Conservation (phyloP, 2,797 vertebrate species). For the Silurus aristotelis region DNA sequence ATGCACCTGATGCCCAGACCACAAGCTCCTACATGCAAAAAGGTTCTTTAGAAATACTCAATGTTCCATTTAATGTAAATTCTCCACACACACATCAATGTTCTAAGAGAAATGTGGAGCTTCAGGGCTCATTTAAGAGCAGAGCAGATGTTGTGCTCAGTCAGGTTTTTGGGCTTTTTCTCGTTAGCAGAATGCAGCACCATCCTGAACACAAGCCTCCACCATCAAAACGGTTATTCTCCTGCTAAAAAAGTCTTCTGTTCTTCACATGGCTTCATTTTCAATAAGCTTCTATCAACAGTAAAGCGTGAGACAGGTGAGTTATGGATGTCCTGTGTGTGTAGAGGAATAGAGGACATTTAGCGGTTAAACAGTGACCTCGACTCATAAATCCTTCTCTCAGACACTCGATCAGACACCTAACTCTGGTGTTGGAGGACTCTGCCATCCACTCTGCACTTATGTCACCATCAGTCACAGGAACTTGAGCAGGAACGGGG, state of each 20-base stretch:
- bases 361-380: slow-evolving; percentile 59
- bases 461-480: slow-evolving; percentile 37
- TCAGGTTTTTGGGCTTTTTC: slow-evolving; percentile 65
- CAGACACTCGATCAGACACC: slow-evolving; percentile 55
- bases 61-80: neutral
- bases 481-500: neutral
- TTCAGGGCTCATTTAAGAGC: slow-evolving; percentile 55
- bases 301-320: slow-evolving; percentile 66
- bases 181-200: slow-evolving; percentile 66
- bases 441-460: slow-evolving; percentile 23
- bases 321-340: slow-evolving; percentile 56
- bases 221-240: slow-evolving; percentile 44
- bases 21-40: neutral
- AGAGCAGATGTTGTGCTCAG: slow-evolving; percentile 72
- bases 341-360: slow-evolving; percentile 11
- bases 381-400: slow-evolving; percentile 61
- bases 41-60: neutral
- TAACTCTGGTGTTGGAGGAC: slow-evolving; percentile 6
- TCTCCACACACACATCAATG: neutral
- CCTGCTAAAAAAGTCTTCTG: slow-evolving; percentile 28
- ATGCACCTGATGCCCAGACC: slow-evolving; percentile 52
- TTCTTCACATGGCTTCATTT: slow-evolving; percentile 65
- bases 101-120: slow-evolving; percentile 18
- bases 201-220: slow-evolving; percentile 54
- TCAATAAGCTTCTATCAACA: slow-evolving; percentile 59